Conservation (phyloP, 1,140 invertebrate genomes). For the Dryas iulia region DNA sequence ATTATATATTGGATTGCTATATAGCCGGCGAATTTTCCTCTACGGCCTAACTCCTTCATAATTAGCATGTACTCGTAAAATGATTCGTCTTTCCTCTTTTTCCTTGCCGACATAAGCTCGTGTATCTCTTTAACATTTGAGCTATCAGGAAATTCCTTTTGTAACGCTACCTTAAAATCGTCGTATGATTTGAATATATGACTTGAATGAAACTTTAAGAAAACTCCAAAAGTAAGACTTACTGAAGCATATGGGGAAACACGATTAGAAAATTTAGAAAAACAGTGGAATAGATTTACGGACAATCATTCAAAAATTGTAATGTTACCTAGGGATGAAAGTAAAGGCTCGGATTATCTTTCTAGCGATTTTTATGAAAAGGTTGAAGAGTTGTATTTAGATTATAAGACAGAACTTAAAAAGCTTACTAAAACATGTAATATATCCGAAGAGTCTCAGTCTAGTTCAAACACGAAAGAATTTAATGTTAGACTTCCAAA, state of each 20-base stretch:
- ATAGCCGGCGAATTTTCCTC: too few species aligned
- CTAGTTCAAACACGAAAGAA: not conserved
- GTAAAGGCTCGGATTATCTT: not conserved
- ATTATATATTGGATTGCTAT: too few species aligned
- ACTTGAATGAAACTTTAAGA: slow-evolving; percentile 12
- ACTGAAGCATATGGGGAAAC: slow-evolving; percentile 5
- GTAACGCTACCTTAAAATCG: too few species aligned
- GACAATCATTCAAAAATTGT: slow-evolving; percentile 5
- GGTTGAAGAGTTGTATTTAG: not conserved
- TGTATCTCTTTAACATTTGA: too few species aligned
- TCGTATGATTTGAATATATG: too few species aligned
- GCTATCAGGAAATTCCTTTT: too few species aligned
- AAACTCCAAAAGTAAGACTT: slow-evolving; percentile 4
- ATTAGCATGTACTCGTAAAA: too few species aligned
- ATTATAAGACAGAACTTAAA: too few species aligned
- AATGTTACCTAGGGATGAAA: slow-evolving; percentile 8
- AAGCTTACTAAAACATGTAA: not conserved
- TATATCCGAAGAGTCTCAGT: slow-evolving; percentile 25
- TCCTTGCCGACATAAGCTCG: too few species aligned
- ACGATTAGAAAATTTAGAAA: not conserved
- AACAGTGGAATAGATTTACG: slow-evolving; percentile 1
- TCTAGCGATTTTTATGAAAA: slow-evolving; percentile 1
- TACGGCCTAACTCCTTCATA: too few species aligned
- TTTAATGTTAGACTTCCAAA: slow-evolving; percentile 24
- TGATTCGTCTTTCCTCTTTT: too few species aligned